Percentiles rank a stretch among this genome's conserved stretches.
These are phyloP conservation scores for Solen grandis DNA, from an alignment of 1,140 invertebrate species.

Conservation along the genomic window DNA sequence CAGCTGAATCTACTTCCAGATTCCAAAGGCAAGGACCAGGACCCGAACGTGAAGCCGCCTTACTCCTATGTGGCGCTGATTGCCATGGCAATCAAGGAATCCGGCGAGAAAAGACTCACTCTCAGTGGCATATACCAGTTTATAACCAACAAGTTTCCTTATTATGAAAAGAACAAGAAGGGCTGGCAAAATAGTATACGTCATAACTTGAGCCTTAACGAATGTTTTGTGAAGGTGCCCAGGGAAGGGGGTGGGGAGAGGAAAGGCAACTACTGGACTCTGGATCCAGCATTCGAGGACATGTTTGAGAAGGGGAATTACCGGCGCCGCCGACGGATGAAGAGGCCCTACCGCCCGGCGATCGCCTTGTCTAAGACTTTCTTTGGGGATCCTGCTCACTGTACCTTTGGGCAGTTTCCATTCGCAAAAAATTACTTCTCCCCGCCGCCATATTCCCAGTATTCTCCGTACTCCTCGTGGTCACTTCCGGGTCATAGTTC, in stretches of 20 bases:
- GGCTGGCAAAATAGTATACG: slow-evolving; percentile 80
- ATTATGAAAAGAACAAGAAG: slow-evolving; percentile 80
- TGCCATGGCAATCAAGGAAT: slow-evolving; percentile 84
- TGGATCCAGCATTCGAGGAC: slow-evolving; percentile 80
- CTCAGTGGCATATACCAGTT: slow-evolving; percentile 81
- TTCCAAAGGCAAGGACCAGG: slow-evolving; percentile 64
- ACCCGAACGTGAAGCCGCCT: slow-evolving; percentile 82
- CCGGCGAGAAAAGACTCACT: slow-evolving; percentile 82
- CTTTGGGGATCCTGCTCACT: slow-evolving; percentile 70
- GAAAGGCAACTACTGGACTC: slow-evolving; percentile 80
- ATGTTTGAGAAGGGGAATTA: slow-evolving; percentile 81
- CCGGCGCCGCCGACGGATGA: slow-evolving; percentile 76
- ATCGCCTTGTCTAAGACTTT: slow-evolving; percentile 75
- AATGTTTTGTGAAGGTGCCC: slow-evolving; percentile 80
- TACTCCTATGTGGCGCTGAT: slow-evolving; percentile 86
- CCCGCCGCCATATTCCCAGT: slow-evolving; percentile 72
- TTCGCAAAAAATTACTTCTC: slow-evolving; percentile 75
- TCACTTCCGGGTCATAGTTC: slow-evolving; percentile 63
- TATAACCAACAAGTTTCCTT: slow-evolving; percentile 79
- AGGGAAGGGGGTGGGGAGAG: slow-evolving; percentile 77
- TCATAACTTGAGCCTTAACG: slow-evolving; percentile 80
- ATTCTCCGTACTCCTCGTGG: slow-evolving; percentile 75
- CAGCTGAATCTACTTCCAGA: not conserved
- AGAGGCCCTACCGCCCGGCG: slow-evolving; percentile 74
- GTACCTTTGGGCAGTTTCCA: slow-evolving; percentile 74